Evolutionary conservation across 64 coral and sea anemone genomes (phyloP), one percentile per base, ranked within the genome.

Genomic region (Astreopora myriophthalma): DNA sequence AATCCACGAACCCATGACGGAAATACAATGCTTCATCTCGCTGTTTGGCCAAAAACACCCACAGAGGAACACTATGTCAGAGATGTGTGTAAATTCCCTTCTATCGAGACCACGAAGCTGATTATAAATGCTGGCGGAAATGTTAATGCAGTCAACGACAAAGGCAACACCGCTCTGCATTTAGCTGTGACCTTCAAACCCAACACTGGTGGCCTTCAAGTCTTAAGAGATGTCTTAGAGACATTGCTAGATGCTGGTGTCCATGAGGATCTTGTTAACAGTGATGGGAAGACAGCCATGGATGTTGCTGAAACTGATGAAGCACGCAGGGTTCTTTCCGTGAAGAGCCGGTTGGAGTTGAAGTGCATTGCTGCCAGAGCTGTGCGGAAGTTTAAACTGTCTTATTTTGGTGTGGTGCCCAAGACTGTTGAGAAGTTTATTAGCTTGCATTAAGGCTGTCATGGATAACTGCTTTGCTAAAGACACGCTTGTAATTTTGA

Each of bases 31-130:
- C 9, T 96, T 8, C 94, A 96, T 30, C 77, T 96, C 14, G 90
- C 94, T 22, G 94, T 92, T 8, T 96, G 79, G 72, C 35, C 51
- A 34, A 84, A 75, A 69, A 96, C 85, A 20, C 94, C 94, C 1
- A 91, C 91, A 13, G 94, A 96, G 42, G 94, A 96, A 52, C 94
- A 96, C 55, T 96, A 96, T 60, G 88, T 90, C 0, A 88, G 83
- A 70, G 94, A 96, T 61, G 79, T 92, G 31, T 96, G 94, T 72
- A 88, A 68, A 51, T 96, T 78, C 20, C 94, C 94, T 16, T 96
- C 90, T 31, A 57, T 76, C 10, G 65, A 75, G 72, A 85, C 80
- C 2, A 74, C 73, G 58, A 46, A 73, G 25, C 73, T 94, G 25
- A 40, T 94, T 28, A 90, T 94, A 61, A 64, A 85, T 11, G 87